A percentile compares a stretch with the other conserved stretches of the same genome.
Evolutionary conservation across 2,797 vertebrate species (phyloP).

Genomic region (Anas capensis): DNA sequence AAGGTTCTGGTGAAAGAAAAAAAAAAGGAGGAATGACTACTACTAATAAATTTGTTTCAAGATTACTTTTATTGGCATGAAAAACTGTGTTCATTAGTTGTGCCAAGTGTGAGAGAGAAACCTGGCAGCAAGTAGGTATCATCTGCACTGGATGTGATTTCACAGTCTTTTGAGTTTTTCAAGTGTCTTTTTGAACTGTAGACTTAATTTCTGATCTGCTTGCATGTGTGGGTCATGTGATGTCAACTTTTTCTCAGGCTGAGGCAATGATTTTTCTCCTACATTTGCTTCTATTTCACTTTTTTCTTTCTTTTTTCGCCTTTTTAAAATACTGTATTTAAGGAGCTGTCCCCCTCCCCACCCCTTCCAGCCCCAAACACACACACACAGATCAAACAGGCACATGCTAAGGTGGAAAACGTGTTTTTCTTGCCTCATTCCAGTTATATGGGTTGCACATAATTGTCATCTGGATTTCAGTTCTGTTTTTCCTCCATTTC

Average conservation of each 20-base stretch:
- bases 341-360: neutral
- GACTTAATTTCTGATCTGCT: neutral
- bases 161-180: neutral
- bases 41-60: neutral
- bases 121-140: neutral
- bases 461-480: constrained; percentile 6
- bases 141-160: neutral
- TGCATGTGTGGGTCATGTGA: neutral
- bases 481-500: neutral
- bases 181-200: neutral
- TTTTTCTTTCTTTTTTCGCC: neutral
- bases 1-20: constrained; percentile 36
- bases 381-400: neutral
- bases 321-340: neutral
- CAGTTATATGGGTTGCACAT: neutral
- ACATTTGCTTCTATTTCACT: neutral
- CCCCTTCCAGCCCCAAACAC: too few species aligned
- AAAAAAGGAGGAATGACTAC: neutral
- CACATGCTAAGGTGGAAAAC: neutral
- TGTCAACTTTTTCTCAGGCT: neutral
- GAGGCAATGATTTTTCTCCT: neutral
- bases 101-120: neutral
- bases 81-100: neutral
- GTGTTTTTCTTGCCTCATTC: constrained; percentile 9
- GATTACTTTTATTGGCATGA: neutral